These are phyloP conservation scores for Zele albiditarsus DNA, from an alignment of 2,888 invertebrate species.

Conservation along the genomic window DNA sequence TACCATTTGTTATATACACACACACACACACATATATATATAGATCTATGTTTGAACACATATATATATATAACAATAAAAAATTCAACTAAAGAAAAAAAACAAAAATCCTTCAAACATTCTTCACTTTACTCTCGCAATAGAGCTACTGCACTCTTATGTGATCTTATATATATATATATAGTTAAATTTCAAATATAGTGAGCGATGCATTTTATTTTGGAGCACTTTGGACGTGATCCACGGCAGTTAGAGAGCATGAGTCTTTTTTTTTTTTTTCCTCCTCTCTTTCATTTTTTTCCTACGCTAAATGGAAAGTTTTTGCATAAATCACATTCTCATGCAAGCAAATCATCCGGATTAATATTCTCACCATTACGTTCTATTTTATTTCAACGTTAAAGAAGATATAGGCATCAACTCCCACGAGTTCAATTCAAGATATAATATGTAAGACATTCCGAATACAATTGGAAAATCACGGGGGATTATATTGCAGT, in stretches of 20 bases:
- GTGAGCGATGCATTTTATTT: constrained; percentile 31
- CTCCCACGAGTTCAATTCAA: background rate
- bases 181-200: background rate
- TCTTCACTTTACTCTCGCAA: background rate
- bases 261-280: background rate
- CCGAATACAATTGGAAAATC: constrained; percentile 1
- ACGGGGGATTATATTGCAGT: constrained; percentile 12
- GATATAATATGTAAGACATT: background rate
- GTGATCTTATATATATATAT: background rate
- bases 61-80: background rate
- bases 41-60: background rate
- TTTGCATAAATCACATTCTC: constrained; percentile 17
- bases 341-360: constrained; percentile 3
- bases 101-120: background rate
- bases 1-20: constrained; percentile 13
- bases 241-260: constrained; percentile 5
- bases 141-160: background rate
- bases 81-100: constrained; percentile 2
- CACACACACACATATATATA: constrained; percentile 21
- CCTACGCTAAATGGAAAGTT: background rate
- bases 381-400: constrained; percentile 6
- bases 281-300: background rate
- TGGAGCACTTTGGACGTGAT: constrained; percentile 23
- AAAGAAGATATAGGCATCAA: background rate
- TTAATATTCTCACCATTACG: constrained; percentile 22